phyloP scores from a whole-genome alignment of 1,140 invertebrate species.

The Scaptodrosophila lebanonensis region DNA sequence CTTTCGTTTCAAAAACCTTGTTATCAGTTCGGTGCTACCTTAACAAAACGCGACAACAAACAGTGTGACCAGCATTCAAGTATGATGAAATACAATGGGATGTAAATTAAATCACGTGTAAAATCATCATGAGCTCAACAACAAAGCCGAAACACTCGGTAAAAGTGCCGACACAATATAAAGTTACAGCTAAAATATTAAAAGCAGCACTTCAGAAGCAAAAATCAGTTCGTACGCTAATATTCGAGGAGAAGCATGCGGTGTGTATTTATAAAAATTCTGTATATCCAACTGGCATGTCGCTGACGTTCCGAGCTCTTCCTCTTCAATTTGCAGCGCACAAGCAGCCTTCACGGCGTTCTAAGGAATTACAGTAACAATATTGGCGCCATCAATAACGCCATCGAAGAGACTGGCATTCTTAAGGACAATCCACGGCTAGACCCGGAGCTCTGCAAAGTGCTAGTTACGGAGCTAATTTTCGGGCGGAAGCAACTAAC shows the following conservation, averaged over 20 bases:
- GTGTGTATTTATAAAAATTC: slow-evolving; percentile 76
- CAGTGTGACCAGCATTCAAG: no score
- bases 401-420: slow-evolving; percentile 81
- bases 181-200: slow-evolving; percentile 79
- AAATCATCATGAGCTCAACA: slow-evolving; percentile 56
- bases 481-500: slow-evolving; percentile 86
- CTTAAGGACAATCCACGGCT: slow-evolving; percentile 83
- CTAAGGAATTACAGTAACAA: slow-evolving; percentile 85
- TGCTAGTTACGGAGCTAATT: slow-evolving; percentile 89
- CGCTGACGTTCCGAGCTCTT: not conserved
- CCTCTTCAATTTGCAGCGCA: slow-evolving; percentile 38
- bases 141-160: slow-evolving; percentile 82
- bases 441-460: slow-evolving; percentile 83
- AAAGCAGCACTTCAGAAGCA: slow-evolving; percentile 83
- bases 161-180: slow-evolving; percentile 87
- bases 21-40: no score
- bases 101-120: slow-evolving; percentile 33
- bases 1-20: no score
- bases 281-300: not conserved
- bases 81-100: no score
- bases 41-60: no score
- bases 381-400: slow-evolving; percentile 80
- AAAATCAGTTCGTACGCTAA: slow-evolving; percentile 84
- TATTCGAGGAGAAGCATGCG: slow-evolving; percentile 84
- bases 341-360: slow-evolving; percentile 79